A percentile compares a stretch with the other conserved stretches of the same genome.
These are phyloP conservation scores for Barypeithes pellucidus DNA, from an alignment of 2,888 invertebrate genomes.

Conservation along the genomic window DNA sequence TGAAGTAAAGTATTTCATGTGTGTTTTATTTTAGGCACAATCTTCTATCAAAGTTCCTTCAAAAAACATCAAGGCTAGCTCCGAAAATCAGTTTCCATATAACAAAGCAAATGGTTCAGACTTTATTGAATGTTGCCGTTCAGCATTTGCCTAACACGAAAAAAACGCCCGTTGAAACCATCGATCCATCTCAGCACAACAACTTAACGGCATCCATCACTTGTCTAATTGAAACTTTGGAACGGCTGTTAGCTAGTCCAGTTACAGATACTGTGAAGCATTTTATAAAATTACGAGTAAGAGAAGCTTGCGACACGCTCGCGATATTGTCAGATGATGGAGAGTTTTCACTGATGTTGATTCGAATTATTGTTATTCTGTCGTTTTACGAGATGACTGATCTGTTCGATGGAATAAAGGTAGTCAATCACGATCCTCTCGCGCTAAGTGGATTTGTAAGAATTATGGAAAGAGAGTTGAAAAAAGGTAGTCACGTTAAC, in stretches of 20 bases:
- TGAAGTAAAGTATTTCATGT: too few species aligned
- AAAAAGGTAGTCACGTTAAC: conserved; percentile 38
- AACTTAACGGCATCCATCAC: conserved; percentile 15
- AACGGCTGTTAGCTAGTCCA: conserved; percentile 44
- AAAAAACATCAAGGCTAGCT: conserved; percentile 37
- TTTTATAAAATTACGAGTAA: conserved; percentile 48
- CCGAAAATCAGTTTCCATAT: conserved; percentile 47
- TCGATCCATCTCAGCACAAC: conserved; percentile 18
- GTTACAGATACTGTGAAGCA: conserved; percentile 39
- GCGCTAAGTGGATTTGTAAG: conserved; percentile 47
- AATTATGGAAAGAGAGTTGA: conserved; percentile 47
- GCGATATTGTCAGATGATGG: conserved; percentile 39
- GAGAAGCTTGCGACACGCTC: conserved; percentile 45
- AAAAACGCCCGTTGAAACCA: conserved; percentile 25
- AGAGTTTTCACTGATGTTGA: conserved; percentile 40
- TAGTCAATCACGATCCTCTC: conserved; percentile 49
- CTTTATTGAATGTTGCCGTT: conserved; percentile 23
- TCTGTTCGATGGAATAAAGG: conserved; percentile 50
- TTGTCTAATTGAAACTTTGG: conserved; percentile 44
- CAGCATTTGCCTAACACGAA: conserved; percentile 36
- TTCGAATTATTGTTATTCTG: conserved; percentile 47
- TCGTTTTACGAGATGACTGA: conserved; percentile 52
- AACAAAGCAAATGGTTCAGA: conserved; percentile 46
- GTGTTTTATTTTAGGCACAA: conserved; percentile 36
- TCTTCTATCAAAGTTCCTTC: conserved; percentile 43